These are phyloP conservation scores for Scaptomyza montana DNA, from an alignment of 1,140 invertebrate genomes.

Conservation along the genomic window DNA sequence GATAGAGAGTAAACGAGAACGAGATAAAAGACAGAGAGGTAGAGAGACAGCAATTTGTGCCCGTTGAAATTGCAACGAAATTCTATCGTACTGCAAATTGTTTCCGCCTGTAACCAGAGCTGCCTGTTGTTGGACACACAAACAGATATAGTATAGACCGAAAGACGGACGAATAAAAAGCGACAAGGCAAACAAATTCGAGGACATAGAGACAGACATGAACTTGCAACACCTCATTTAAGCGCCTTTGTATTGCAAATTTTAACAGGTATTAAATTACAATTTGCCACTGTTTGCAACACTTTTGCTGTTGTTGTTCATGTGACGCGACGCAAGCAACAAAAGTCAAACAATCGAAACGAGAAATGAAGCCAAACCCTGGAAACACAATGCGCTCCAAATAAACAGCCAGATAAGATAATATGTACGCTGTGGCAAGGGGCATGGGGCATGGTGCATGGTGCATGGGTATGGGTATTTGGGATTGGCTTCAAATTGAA, in stretches of 20 bases:
- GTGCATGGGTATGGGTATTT: constrained; percentile 16
- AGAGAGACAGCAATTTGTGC: not conserved
- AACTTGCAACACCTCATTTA: constrained; percentile 80
- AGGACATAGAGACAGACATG: constrained; percentile 23
- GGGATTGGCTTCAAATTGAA: constrained; percentile 56
- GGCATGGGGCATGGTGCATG: constrained; percentile 10
- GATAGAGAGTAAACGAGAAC: not conserved
- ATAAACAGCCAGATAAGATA: constrained; percentile 71
- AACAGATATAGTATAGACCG: constrained; percentile 30
- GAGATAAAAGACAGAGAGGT: not conserved
- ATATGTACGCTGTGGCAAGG: constrained; percentile 28
- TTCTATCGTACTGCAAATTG: constrained; percentile 81
- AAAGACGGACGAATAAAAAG: constrained; percentile 4
- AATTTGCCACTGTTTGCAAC: constrained; percentile 64
- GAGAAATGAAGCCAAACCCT: constrained; percentile 49
- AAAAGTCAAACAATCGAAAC: constrained; percentile 58
- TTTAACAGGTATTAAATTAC: constrained; percentile 76
- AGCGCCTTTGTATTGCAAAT: constrained; percentile 75
- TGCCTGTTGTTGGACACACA: constrained; percentile 20
- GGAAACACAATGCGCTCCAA: constrained; percentile 75
- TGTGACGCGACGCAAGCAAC: constrained; percentile 36
- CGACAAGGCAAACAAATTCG: constrained; percentile 3
- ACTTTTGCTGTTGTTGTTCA: constrained; percentile 33
- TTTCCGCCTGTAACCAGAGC: constrained; percentile 72
- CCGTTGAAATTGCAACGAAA: constrained; percentile 61